Base-by-base conservation (phyloP, 2,888 invertebrate genomes). In the Dexiosoma caninum region DNA sequence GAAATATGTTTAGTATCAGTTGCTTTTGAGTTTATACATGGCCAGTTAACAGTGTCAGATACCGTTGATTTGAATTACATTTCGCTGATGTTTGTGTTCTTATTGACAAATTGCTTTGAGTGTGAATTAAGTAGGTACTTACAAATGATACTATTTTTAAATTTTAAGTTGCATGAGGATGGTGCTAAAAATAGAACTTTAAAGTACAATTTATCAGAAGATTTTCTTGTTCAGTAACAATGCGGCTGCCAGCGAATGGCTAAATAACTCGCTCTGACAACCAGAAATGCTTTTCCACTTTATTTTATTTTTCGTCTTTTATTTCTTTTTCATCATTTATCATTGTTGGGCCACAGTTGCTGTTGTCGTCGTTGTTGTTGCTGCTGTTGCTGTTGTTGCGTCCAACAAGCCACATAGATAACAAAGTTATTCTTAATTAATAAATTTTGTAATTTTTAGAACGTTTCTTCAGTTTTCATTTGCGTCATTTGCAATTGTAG, bases 371-470 rank as follows among this genome's bases (percentile, higher is more conserved):
- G n/a, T n/a, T n/a, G n/a, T n/a, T n/a, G n/a, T n/a, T n/a, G n/a
- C n/a, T n/a, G n/a, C n/a, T n/a, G n/a, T n/a, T n/a, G n/a, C n/a
- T n/a, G n/a, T n/a, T n/a, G 71, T 10, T n/a, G 6, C 27, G 27
- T 27, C 40, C 23, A 49, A 49, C 60, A 21, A 23, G 7, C n/a
- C 37, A 40, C 53, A 76, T 67, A 76, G 59, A 76, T 67, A 76
- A 81, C 67, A 55, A 76, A 80, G 75, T 76, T 76, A 80, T 75
- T n/a, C n/a, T n/a, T n/a, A n/a, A n/a, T n/a, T n/a, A n/a, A n/a
- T n/a, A n/a, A 80, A 66, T 53, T 75, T 21, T 49, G n/a, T 69
- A 62, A 60, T 44, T 67, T 40, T 35, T 14, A 64, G 16, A 53
- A 69, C 12, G 19, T 42, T 42, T 59, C 60, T 71, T 71, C 8